Evolutionary conservation across 2,888 invertebrate genomes (phyloP), one percentile per base, ranked within the genome.

Genomic region (Cheilosia vernalis): DNA sequence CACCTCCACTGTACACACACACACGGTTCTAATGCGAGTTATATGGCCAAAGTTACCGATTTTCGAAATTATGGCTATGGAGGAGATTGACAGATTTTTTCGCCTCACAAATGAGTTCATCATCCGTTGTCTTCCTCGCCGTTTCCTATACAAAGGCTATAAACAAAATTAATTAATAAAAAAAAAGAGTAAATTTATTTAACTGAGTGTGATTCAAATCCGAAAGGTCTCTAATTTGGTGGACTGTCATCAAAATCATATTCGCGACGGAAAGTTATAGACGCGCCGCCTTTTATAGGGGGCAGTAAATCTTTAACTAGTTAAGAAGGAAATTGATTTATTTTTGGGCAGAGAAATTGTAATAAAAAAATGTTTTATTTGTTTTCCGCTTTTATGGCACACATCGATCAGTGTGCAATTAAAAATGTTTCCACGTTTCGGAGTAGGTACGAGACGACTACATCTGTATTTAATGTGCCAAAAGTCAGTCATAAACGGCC

Each of bases 81-180:
- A 37, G 21, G 17, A 67, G 72, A 61, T 72, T 67, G 82, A 78
- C 78, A 82, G 78, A 83, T 78, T 27, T 51, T 27, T 55, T 78
- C 78, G 66, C 61, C 60, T 83, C 82, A 78, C 47, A 72, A 83
- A 83, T 83, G 82, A 72, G 66, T 83, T 83, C 78, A 78, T 83
- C 82, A 66, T 78, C 58, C 40, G 56, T 56, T 19, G 27, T 64
- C 44, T 10, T 37, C 21, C 47, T 49, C n/a, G 70, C 30, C 44
- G 56, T 27, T 42, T 53, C n/a, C n/a, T 44, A 21, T 44, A 21
- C 37, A n/a, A 30, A 10, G n/a, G n/a, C 33, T 60, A 9, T 30
- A 51, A 53, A 76, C 53, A 76, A 76, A 76, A 67, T 42, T 67
- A 67, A 76, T 67, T 67, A 60, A 42, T 51, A 67, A 60, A 47